phyloP scores from a whole-genome alignment of 2,888 invertebrate species.

The Seladonia tumulorum region DNA sequence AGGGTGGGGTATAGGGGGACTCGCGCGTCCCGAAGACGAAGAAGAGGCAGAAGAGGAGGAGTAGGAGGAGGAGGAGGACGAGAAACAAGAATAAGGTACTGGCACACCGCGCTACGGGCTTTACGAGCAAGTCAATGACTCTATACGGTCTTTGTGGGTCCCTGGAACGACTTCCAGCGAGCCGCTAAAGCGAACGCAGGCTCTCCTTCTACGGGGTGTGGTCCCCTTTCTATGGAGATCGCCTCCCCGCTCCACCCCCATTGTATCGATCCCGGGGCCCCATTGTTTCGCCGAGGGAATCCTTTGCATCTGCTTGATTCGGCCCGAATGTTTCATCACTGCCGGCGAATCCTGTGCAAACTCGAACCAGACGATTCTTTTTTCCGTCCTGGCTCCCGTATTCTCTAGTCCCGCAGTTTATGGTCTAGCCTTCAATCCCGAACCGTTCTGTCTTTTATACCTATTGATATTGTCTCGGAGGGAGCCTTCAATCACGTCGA shows the following conservation, averaged over 20 bases:
- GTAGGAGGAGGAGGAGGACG: slow-evolving; percentile 39
- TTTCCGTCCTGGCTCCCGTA: not conserved
- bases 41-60: slow-evolving; percentile 40
- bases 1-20: slow-evolving; percentile 35
- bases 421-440: not conserved
- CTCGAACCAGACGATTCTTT: not conserved
- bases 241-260: slow-evolving; percentile 32
- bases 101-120: slow-evolving; percentile 67
- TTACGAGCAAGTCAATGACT: slow-evolving; percentile 77
- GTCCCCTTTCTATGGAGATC: slow-evolving; percentile 77
- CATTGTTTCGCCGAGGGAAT: slow-evolving; percentile 64
- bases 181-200: slow-evolving; percentile 55
- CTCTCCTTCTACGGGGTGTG: slow-evolving; percentile 74
- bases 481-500: not conserved
- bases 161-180: slow-evolving; percentile 58
- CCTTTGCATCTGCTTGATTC: slow-evolving; percentile 64
- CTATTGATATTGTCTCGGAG: not conserved
- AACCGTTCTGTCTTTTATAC: not conserved
- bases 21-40: slow-evolving; percentile 31
- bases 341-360: slow-evolving; percentile 25
- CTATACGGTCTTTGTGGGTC: slow-evolving; percentile 63
- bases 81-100: slow-evolving; percentile 65
- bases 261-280: slow-evolving; percentile 62
- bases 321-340: slow-evolving; percentile 49
- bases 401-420: not conserved